These are phyloP conservation scores for Drosophila pandora DNA, from an alignment of 1,140 invertebrate genomes.

Conservation along the genomic window DNA sequence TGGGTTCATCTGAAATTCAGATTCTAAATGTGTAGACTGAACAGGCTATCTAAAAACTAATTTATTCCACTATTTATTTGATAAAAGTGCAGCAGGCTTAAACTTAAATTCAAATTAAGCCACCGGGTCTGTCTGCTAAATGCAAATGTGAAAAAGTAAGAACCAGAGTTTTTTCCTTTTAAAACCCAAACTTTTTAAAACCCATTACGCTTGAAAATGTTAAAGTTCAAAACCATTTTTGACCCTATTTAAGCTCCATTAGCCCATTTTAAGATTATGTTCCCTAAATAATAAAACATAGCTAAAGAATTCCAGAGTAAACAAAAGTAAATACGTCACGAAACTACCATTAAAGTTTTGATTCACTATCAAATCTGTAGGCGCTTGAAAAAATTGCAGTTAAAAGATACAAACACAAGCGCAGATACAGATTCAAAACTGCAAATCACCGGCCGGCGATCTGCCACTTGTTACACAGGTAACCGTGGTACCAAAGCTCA, in stretches of 20 bases:
- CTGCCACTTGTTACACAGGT: conserved; percentile 39
- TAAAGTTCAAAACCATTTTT: too few species aligned
- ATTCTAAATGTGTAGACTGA: background rate
- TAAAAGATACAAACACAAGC: conserved; percentile 10
- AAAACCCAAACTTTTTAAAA: background rate
- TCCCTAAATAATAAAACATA: too few species aligned
- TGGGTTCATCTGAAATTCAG: background rate
- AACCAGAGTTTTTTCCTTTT: background rate
- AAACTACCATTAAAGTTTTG: too few species aligned
- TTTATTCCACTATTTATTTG: too few species aligned
- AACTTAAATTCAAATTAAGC: background rate
- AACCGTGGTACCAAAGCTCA: conserved; percentile 18
- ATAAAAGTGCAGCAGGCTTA: background rate
- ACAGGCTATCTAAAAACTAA: too few species aligned
- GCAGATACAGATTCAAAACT: conserved; percentile 6
- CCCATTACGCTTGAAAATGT: too few species aligned
- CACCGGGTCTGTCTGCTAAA: background rate
- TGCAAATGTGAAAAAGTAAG: background rate
- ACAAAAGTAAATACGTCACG: too few species aligned
- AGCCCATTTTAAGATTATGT: too few species aligned
- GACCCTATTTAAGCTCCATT: too few species aligned
- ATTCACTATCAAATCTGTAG: too few species aligned
- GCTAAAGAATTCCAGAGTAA: too few species aligned
- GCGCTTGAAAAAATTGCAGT: conserved; percentile 8
- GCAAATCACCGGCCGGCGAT: conserved; percentile 1